A percentile compares a stretch with the other conserved stretches of the same genome.
Conservation (phyloP, 2,113 vertebrate genomes). For the Arvicanthis niloticus region DNA sequence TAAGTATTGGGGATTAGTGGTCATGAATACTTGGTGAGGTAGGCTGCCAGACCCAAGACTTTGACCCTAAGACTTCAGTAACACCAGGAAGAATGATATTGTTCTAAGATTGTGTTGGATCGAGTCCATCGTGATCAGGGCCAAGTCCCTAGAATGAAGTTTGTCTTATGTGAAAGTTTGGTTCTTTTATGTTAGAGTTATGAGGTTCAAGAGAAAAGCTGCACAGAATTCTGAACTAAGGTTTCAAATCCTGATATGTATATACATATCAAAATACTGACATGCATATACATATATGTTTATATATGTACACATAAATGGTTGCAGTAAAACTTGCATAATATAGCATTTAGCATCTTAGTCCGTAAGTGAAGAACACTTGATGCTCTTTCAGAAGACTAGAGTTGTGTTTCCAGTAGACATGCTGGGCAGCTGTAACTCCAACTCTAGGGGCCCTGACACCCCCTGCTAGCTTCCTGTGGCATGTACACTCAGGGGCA, state of each 20-base stretch:
- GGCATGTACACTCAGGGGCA: too few relatives aligned
- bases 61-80: not conserved
- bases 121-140: not conserved
- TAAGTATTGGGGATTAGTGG: not conserved
- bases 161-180: not conserved
- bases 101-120: not conserved
- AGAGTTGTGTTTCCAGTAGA: not conserved
- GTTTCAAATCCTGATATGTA: not conserved
- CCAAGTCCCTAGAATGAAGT: not conserved
- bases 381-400: not conserved
- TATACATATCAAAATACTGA: not conserved
- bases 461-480: not conserved
- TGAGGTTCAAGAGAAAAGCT: not conserved
- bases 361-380: not conserved
- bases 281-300: not conserved
- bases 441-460: not conserved
- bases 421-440: too few relatives aligned
- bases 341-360: not conserved
- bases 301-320: not conserved
- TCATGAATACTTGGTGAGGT: not conserved
- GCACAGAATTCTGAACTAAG: not conserved
- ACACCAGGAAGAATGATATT: not conserved
- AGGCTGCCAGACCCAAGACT: not conserved
- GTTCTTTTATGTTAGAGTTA: not conserved
- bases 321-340: not conserved